Evolutionary conservation across 1,140 invertebrate genomes (phyloP), one percentile per base, ranked within the genome.

Genomic region (Oedothorax gibbosus): DNA sequence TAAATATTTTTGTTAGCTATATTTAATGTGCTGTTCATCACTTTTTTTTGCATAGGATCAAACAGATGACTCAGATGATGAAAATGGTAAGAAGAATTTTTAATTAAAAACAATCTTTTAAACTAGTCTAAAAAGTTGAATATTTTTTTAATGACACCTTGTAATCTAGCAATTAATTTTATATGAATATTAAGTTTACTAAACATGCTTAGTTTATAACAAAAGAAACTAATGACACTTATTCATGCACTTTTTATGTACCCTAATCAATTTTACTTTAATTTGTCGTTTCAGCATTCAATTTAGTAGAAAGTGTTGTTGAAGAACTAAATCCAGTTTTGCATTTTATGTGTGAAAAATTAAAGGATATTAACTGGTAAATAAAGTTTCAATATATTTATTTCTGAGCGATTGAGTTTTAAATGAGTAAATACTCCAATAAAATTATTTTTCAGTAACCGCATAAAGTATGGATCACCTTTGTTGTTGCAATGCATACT

Each of bases 251-350:
- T 51, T 76, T 62, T 53, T 72, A 68, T 85, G 14, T 10, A 49
- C 72, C n/a, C 50, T 21, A 14, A 66, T 80, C 72, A 18, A 21
- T 69, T 11, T 11, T 56, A 10, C 10, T 71, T 60, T 49, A 84
- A n/a, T 57, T 62, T 62, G 62, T 51, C 7, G 2, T 75, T 65
- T 54, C 51, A 86, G 85, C 53, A n/a, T 78, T 72, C 12, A 86
- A 62, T 49, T 53, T 73, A 50, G 21, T 86, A 60, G 73, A 75
- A 62, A 77, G 86, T 65, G 86, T 86, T 10, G 68, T 95, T 90
- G 96, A 96, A 88, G 96, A 98, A 91, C 94, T 95, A 0, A 94
- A 97, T 85, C 95, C 95, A 0, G 95, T 98, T 73, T 93, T 97
- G 89, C 95, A 96, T 87, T 97, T 96, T 88, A 93, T 97, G 66